Conservation (phyloP, 2,888 invertebrate genomes). For the Zaprionus obscuricornis region DNA sequence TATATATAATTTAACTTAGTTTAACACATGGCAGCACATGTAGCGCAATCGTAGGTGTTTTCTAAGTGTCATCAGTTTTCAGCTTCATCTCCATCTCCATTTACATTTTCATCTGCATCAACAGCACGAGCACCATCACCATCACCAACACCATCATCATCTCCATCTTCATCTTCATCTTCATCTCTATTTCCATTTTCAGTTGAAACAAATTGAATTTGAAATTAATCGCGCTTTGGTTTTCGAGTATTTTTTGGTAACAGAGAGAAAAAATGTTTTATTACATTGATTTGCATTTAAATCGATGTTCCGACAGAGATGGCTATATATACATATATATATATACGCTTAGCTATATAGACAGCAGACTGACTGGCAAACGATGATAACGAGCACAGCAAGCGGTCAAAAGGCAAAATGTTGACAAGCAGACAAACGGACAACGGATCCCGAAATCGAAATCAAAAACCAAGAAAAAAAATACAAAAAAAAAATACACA, state of each 20-base stretch:
- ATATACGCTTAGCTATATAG: not conserved
- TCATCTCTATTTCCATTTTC: constrained; percentile 8
- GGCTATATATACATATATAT: constrained; percentile 30
- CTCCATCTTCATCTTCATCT: not conserved
- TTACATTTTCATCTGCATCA: constrained; percentile 19
- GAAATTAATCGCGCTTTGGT: constrained; percentile 70
- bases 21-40: too few species aligned
- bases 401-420: constrained; percentile 61
- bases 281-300: constrained; percentile 82
- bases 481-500: constrained; percentile 27
- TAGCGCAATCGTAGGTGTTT: constrained; percentile 75
- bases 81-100: constrained; percentile 6
- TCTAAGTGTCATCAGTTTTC: constrained; percentile 9
- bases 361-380: constrained; percentile 35
- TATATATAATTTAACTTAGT: too few species aligned
- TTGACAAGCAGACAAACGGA: constrained; percentile 57
- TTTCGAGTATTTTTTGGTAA: constrained; percentile 42
- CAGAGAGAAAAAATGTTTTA: constrained; percentile 68
- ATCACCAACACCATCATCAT: not conserved
- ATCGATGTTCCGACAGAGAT: constrained; percentile 65
- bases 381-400: constrained; percentile 68
- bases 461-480: constrained; percentile 26
- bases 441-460: constrained; percentile 29
- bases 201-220: constrained; percentile 57
- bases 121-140: constrained; percentile 43